A percentile compares a stretch with the other conserved stretches of the same genome.
Evolutionary conservation across 1,140 invertebrate species (phyloP).

Genomic region (Portunus trituberculatus): DNA sequence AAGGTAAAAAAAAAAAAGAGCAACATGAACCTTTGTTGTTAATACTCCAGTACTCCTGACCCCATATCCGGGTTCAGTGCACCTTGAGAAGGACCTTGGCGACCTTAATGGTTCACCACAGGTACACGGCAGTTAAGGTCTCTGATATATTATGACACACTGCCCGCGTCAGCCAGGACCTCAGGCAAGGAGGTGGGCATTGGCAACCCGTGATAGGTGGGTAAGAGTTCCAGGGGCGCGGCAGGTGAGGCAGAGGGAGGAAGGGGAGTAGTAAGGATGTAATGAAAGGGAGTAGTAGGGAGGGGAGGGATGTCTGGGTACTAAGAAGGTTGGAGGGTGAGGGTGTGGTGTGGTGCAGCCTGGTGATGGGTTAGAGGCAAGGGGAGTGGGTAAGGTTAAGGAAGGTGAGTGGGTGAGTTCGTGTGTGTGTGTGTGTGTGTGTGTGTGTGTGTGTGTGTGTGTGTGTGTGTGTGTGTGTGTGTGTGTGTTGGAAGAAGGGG

Average conservation of each 20-base stretch:
- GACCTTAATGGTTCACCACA: neutral
- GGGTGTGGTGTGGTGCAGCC: neutral
- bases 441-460: no score
- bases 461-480: no score
- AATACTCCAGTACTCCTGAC: neutral
- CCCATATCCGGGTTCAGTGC: neutral
- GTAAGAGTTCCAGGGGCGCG: neutral
- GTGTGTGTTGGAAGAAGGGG: no score
- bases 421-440: no score
- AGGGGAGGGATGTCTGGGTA: neutral
- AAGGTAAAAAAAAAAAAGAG: no score
- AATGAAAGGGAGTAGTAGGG: neutral
- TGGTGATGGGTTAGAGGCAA: neutral
- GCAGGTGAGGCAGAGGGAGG: neutral
- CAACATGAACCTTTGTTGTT: neutral
- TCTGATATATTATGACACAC: slow-evolving; percentile 4
- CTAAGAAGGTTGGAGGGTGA: neutral
- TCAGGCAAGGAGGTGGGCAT: neutral
- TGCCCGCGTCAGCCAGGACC: neutral
- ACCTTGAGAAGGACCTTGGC: neutral
- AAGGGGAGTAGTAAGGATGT: neutral
- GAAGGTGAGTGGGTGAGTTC: no score
- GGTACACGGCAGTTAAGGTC: neutral
- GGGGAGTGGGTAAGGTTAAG: no score
- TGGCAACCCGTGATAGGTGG: neutral